phyloP scores from a whole-genome alignment of 1,140 invertebrate genomes.

The Macrocentrus cingulum region DNA sequence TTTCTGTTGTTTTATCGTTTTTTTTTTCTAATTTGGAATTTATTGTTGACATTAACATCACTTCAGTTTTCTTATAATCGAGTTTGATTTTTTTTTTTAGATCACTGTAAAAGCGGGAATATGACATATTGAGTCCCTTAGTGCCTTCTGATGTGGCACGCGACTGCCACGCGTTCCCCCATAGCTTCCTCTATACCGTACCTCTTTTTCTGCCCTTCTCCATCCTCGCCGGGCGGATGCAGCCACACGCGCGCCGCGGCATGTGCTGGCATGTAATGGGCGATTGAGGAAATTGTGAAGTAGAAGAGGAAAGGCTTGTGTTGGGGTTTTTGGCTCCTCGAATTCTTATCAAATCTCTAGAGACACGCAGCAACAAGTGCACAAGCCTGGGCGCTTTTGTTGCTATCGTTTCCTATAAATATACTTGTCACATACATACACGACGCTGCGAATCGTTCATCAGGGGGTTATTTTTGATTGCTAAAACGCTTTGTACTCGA shows the following conservation, averaged over 20 bases:
- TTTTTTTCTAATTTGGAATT: too few relatives aligned
- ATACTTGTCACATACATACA: too few relatives aligned
- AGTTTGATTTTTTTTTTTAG: too few relatives aligned
- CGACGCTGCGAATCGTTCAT: too few relatives aligned
- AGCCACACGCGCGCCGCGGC: conserved; percentile 2
- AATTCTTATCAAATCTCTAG: not conserved
- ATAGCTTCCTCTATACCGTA: conserved; percentile 35
- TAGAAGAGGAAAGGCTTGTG: conserved; percentile 9
- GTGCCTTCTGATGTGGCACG: too few relatives aligned
- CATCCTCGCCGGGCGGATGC: conserved; percentile 25
- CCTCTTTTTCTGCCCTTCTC: conserved; percentile 29
- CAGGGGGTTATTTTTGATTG: too few relatives aligned
- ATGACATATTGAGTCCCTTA: too few relatives aligned
- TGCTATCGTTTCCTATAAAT: not conserved
- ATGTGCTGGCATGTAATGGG: conserved; percentile 12
- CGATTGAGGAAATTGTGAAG: conserved; percentile 15
- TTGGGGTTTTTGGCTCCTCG: not conserved
- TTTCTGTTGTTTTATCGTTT: too few relatives aligned
- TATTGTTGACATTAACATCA: too few relatives aligned
- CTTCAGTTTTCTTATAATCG: too few relatives aligned
- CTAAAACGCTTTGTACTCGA: too few relatives aligned
- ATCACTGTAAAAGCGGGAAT: too few relatives aligned
- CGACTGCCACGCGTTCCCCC: conserved; percentile 53
- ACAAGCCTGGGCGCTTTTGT: not conserved
- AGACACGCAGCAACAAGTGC: not conserved